Base-by-base conservation (phyloP, 2,113 vertebrate genomes). In the Penelope pileata region DNA sequence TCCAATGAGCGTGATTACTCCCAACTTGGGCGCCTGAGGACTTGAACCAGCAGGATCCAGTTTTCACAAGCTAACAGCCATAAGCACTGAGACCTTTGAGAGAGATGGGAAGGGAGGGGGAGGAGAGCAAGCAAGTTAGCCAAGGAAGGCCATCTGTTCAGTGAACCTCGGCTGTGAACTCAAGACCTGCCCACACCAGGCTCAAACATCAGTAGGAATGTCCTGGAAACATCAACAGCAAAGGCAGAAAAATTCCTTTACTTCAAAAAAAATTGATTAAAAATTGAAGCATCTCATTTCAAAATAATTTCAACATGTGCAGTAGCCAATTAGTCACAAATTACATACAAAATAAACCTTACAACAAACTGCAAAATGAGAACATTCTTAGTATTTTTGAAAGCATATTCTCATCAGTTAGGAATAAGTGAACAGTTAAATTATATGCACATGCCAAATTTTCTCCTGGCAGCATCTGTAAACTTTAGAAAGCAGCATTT, bases 131-230 rank as follows among this genome's bases (percentile, higher is more conserved):
- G 80, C 26, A 88, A 92, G 77, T 60, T 60, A 88, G 90, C 95
- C 95, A 94, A 95, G 64, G 69, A 95, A 94, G 85, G 79, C 87
- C 94, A 96, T 88, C 91, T 96, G 91, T 70, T 95, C 75, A 91
- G 68, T 66, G 83, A 95, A 90, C 91, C 67, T 96, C 73, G 59
- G 76, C 90, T 95, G 63, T 91, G 87, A 96, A 88, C 90, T 95
- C 64, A 56, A 81, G 88, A 91, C 64, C 69, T 94, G 85, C 85
- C 83, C 69, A 91, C 70, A 78, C 27, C 63, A 90, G 90, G 79
- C 90, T 96, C 54, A 83, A 47, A 86, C 7, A 81, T 54, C 87
- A 87, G 56, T 16, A 36, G 15, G 76, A 86, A 66, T 32, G 47
- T 93, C 83, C 93, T 90, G 56, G 90, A 96, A 93, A 86, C 73